Conservation (phyloP, 2,888 invertebrate genomes). For the Patella caerulea region DNA sequence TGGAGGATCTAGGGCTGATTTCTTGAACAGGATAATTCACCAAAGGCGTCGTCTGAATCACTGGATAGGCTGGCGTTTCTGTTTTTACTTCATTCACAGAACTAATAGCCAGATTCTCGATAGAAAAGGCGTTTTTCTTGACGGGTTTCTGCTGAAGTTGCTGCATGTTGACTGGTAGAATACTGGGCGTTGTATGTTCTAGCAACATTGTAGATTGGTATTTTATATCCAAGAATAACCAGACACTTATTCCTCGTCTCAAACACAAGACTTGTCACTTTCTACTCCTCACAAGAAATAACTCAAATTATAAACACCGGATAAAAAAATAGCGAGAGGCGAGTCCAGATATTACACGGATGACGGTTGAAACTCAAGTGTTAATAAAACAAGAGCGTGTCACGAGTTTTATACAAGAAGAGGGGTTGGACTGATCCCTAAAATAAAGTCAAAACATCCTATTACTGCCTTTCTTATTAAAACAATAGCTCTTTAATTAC, state of each 20-base stretch:
- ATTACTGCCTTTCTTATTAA: background rate
- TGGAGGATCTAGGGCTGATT: background rate
- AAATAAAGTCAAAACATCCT: background rate
- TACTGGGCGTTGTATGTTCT: background rate
- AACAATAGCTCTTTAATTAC: conserved; percentile 7
- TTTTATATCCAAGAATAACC: background rate
- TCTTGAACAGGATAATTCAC: background rate
- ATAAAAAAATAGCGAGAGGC: too few relatives aligned
- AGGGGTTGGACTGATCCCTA: background rate
- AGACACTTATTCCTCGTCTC: background rate
- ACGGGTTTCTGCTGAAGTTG: conserved; percentile 14
- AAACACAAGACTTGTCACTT: background rate
- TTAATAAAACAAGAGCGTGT: background rate
- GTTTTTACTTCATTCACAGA: conserved; percentile 27
- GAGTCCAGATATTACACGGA: too few relatives aligned
- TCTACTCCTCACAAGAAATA: too few relatives aligned
- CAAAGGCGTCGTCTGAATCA: background rate
- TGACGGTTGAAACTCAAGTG: background rate
- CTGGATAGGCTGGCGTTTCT: background rate
- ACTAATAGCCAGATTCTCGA: conserved; percentile 43
- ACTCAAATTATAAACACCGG: too few relatives aligned
- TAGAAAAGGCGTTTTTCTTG: conserved; percentile 42
- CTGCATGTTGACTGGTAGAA: conserved; percentile 9
- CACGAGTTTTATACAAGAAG: background rate
- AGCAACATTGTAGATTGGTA: background rate